Conservation (phyloP, 2,113 vertebrate species). For the Mastomys coucha region DNA sequence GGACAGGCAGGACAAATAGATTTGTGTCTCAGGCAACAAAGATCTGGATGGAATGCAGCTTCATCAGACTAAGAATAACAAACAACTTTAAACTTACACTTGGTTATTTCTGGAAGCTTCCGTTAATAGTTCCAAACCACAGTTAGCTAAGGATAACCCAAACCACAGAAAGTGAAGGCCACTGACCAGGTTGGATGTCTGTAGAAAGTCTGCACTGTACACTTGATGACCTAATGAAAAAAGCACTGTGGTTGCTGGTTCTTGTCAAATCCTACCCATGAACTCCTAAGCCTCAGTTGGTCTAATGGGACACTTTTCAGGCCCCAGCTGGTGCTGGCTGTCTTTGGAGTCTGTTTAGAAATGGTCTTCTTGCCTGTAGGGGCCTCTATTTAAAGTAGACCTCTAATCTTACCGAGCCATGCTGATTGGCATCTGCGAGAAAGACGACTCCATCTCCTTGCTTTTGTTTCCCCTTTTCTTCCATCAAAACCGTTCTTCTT, state of each 20-base stretch:
- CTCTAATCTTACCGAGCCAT: not conserved
- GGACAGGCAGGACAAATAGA: not conserved
- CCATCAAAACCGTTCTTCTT: slow-evolving; percentile 72
- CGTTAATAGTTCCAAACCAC: not conserved
- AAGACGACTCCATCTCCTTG: slow-evolving; percentile 52
- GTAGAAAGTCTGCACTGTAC: not conserved
- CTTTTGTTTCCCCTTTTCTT: slow-evolving; percentile 41
- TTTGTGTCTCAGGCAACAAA: not conserved
- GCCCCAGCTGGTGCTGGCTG: fast-evolving
- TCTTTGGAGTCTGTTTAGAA: not conserved
- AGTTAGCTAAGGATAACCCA: not conserved
- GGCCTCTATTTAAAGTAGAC: not conserved
- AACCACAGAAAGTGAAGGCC: not conserved
- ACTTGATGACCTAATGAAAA: not conserved
- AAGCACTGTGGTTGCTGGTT: not conserved
- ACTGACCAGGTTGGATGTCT: not conserved
- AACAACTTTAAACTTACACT: not conserved
- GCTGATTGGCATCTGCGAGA: slow-evolving; percentile 1
- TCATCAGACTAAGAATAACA: not conserved
- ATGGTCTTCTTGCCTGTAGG: not conserved
- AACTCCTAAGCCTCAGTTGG: not conserved
- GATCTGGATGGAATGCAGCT: not conserved
- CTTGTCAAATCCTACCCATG: not conserved
- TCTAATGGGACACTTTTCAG: not conserved
- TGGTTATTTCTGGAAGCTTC: not conserved